Conservation (phyloP, 2,113 vertebrate species). For the Nesogale talazaci region DNA sequence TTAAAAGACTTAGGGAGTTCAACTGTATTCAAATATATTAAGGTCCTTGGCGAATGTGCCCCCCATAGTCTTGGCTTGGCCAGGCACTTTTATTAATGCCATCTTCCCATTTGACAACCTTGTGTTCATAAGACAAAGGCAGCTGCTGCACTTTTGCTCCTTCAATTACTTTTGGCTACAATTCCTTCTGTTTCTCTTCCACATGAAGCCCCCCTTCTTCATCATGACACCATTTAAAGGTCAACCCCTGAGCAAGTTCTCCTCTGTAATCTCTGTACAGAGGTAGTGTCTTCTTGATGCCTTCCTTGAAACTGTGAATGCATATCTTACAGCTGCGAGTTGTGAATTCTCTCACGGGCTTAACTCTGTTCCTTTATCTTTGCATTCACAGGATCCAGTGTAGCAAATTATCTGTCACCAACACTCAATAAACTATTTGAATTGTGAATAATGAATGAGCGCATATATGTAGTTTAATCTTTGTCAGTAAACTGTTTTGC, state of each 20-base stretch:
- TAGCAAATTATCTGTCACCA: background rate
- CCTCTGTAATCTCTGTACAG: background rate
- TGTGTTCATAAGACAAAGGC: background rate
- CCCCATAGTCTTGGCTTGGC: background rate
- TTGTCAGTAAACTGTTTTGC: background rate
- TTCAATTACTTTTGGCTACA: background rate
- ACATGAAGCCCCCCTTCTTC: background rate
- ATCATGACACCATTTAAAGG: background rate
- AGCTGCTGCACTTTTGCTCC: too few relatives aligned
- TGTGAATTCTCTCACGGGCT: background rate
- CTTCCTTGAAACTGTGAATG: too few relatives aligned
- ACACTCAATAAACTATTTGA: background rate
- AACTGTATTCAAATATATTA: background rate
- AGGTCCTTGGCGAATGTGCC: background rate
- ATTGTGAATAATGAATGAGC: slow-evolving; percentile 13
- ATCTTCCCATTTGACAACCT: background rate
- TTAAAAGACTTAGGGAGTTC: background rate
- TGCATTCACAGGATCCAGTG: background rate
- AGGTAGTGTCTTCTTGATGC: background rate
- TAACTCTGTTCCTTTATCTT: background rate
- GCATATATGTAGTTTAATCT: background rate
- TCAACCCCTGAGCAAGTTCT: background rate
- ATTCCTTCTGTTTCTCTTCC: background rate
- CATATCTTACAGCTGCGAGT: background rate
- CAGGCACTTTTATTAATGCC: background rate